Evolutionary conservation across 2,113 vertebrate species (phyloP).

Genomic region (Apus apus): DNA sequence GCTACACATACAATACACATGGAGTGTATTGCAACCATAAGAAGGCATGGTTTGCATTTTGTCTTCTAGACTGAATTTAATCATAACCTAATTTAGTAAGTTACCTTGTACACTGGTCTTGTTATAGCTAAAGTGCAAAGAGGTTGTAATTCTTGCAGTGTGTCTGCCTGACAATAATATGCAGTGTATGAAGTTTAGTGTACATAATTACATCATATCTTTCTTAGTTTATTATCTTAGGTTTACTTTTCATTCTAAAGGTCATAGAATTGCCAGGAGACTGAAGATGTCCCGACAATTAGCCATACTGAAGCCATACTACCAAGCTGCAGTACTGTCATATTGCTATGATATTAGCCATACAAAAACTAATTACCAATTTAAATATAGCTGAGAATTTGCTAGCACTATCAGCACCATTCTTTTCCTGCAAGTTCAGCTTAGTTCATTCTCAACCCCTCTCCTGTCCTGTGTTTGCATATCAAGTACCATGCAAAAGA

Average conservation of each 20-base stretch:
- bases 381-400: background rate
- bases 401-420: background rate
- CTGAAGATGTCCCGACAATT: background rate
- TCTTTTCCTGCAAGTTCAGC: background rate
- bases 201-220: background rate
- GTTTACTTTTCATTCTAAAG: background rate
- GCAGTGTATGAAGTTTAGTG: background rate
- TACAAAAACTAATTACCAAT: background rate
- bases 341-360: background rate
- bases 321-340: background rate
- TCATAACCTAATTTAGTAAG: background rate
- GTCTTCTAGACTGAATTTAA: background rate
- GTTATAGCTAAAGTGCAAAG: background rate
- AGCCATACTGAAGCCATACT: background rate
- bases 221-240: background rate
- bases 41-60: background rate
- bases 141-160: background rate
- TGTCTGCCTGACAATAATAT: background rate
- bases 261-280: background rate
- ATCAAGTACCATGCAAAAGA: background rate
- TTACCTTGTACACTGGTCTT: background rate
- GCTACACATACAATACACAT: background rate
- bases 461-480: background rate
- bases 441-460: background rate
- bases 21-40: background rate